Conservation (phyloP, 2,113 vertebrate genomes). For the Heterotilapia buettikoferi region DNA sequence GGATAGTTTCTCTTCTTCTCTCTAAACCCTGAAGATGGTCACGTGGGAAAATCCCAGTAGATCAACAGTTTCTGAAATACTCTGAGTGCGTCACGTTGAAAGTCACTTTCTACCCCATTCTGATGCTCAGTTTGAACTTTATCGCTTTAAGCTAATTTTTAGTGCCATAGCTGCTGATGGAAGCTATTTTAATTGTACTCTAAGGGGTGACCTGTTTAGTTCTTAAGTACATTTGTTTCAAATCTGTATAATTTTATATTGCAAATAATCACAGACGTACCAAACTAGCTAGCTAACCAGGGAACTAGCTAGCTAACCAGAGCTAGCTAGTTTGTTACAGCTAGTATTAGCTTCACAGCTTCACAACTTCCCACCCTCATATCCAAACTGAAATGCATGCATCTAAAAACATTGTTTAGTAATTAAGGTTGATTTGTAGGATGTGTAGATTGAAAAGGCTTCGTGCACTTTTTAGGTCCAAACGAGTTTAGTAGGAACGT, state of each 20-base stretch:
- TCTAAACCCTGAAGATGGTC: background rate
- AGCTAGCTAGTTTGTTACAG: background rate
- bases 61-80: background rate
- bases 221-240: background rate
- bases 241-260: background rate
- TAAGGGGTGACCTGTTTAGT: fast-evolving
- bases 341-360: background rate
- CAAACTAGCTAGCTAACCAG: background rate
- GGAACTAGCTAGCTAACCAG: background rate
- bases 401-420: background rate
- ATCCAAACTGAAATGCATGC: background rate
- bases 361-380: background rate
- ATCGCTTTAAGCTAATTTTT: background rate
- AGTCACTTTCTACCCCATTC: background rate
- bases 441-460: background rate
- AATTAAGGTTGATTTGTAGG: background rate
- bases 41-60: background rate
- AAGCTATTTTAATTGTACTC: background rate
- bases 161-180: background rate
- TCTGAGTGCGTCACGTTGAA: fast-evolving
- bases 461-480: background rate
- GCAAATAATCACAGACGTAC: background rate
- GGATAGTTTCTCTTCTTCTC: background rate
- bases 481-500: background rate
- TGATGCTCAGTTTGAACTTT: background rate